Conservation (phyloP, 2,113 vertebrate genomes). For the Tretioscincus oriximinensis region DNA sequence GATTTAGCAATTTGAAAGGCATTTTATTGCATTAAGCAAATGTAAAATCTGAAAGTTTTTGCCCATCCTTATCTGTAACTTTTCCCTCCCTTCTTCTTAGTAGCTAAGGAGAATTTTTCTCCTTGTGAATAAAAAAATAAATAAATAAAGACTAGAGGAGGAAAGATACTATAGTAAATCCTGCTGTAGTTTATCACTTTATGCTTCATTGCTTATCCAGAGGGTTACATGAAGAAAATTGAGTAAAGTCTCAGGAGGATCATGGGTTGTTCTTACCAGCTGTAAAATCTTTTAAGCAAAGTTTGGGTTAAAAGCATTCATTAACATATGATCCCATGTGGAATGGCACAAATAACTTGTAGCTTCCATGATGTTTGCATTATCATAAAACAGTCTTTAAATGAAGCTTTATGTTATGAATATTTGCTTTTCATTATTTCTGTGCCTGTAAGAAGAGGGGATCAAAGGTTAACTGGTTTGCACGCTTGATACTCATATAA, state of each 20-base stretch:
- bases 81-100: slow-evolving; percentile 12
- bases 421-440: slow-evolving; percentile 32
- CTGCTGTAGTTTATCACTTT: slow-evolving; percentile 23
- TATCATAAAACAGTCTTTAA: not conserved
- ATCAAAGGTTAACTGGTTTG: not conserved
- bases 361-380: slow-evolving; percentile 1
- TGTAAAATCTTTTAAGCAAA: not conserved
- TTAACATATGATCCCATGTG: not conserved
- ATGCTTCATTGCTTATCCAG: not conserved
- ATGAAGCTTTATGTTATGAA: slow-evolving; percentile 2
- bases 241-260: not conserved
- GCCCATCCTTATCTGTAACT: slow-evolving; percentile 45
- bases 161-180: slow-evolving; percentile 16
- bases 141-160: slow-evolving; percentile 1
- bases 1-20: slow-evolving; percentile 54
- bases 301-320: slow-evolving; percentile 5
- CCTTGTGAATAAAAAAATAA: slow-evolving; percentile 20
- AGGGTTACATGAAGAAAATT: slow-evolving; percentile 21
- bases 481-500: not conserved
- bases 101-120: slow-evolving; percentile 38
- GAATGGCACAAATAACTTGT: slow-evolving; percentile 15
- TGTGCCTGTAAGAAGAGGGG: slow-evolving; percentile 1
- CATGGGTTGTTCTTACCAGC: not conserved
- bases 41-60: slow-evolving; percentile 54
- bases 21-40: slow-evolving; percentile 46